Evolutionary conservation across 37 sponge, comb jelly and placozoan genomes (phyloP).

Genomic region (Chondrosia reniformis): DNA sequence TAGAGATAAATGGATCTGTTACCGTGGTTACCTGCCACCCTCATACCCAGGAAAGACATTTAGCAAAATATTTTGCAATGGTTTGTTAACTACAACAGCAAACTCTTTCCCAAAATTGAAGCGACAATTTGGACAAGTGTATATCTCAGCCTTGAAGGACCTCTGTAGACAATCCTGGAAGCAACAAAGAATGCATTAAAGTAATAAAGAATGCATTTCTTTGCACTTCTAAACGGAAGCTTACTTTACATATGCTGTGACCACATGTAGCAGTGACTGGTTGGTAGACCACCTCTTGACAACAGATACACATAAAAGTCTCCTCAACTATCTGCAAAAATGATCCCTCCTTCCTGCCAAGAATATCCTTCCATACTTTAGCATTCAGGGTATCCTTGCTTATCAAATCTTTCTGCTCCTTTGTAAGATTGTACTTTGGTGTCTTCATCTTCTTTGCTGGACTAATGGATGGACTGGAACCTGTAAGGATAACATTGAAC

Average conservation of each 20-base stretch:
- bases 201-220: too few relatives aligned
- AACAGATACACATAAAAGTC: constrained; percentile 76
- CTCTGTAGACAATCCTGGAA: constrained; percentile 55
- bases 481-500: too few relatives aligned
- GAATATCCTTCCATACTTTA: constrained; percentile 65
- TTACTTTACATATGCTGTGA: constrained; percentile 22
- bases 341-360: constrained; percentile 7
- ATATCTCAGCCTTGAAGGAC: constrained; percentile 80
- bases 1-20: too few relatives aligned
- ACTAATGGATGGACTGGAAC: neutral
- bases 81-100: constrained; percentile 39
- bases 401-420: constrained; percentile 49
- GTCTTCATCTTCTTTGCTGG: constrained; percentile 52
- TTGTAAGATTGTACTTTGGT: constrained; percentile 60
- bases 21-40: constrained; percentile 54
- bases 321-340: constrained; percentile 62
- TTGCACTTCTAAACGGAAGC: neutral
- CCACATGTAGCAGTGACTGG: constrained; percentile 78
- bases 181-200: neutral
- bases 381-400: constrained; percentile 56
- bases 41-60: constrained; percentile 80
- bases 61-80: constrained; percentile 48
- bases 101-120: constrained; percentile 51
- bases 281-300: constrained; percentile 80
- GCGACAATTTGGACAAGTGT: constrained; percentile 75